Percentiles rank a stretch among this genome's conserved stretches.
Evolutionary conservation across 2,888 invertebrate species (phyloP).

Genomic region (Sinelater perroti): DNA sequence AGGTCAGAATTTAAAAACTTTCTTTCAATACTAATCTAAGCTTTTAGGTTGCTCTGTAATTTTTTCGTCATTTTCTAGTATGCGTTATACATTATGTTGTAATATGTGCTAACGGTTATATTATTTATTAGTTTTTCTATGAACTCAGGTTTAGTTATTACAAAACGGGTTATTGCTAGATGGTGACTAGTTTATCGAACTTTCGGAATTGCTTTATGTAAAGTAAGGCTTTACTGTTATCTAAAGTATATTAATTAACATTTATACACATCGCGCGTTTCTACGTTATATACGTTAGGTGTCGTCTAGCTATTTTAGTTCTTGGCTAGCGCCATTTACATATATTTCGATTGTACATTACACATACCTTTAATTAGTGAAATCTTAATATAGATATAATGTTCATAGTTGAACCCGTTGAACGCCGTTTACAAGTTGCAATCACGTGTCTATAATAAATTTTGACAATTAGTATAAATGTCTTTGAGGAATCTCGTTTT

Average conservation of each 20-base stretch:
- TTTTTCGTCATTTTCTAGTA: too few species aligned
- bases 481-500: too few species aligned
- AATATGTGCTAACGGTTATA: neutral
- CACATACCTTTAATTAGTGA: slow-evolving; percentile 1
- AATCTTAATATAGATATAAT: slow-evolving; percentile 6
- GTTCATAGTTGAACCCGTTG: neutral
- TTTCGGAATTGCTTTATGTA: slow-evolving; percentile 3
- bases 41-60: too few species aligned
- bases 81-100: neutral
- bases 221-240: slow-evolving; percentile 7
- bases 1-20: too few species aligned
- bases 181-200: slow-evolving; percentile 8
- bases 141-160: too few species aligned
- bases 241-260: slow-evolving; percentile 15
- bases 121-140: too few species aligned
- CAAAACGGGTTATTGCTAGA: slow-evolving; percentile 6
- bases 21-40: too few species aligned
- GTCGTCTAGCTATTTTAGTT: slow-evolving; percentile 4
- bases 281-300: slow-evolving; percentile 4
- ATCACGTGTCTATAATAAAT: too few species aligned
- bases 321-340: neutral
- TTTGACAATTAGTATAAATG: too few species aligned
- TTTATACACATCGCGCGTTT: slow-evolving; percentile 10
- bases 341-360: neutral
- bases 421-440: neutral